A percentile compares a stretch with the other conserved stretches of the same genome.
Evolutionary conservation across 1,140 invertebrate genomes (phyloP).

Genomic region (Pissodes strobi): DNA sequence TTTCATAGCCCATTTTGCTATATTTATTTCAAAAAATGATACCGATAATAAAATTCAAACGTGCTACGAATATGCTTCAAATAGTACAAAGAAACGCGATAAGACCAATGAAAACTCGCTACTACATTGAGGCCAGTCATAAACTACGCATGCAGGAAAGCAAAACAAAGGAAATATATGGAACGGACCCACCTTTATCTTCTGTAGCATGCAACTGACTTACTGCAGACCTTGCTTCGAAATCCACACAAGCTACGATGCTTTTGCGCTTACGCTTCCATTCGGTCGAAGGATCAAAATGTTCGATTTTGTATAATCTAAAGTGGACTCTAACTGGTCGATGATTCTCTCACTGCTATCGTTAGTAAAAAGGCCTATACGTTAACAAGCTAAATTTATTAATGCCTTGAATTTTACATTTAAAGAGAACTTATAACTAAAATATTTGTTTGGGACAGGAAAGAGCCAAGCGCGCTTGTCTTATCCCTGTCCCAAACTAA

Average conservation of each 20-base stretch:
- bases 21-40: not conserved
- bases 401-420: too few relatives aligned
- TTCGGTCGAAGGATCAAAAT: conserved; percentile 4
- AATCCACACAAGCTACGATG: too few relatives aligned
- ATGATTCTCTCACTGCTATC: too few relatives aligned
- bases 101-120: conserved; percentile 1
- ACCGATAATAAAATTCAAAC: not conserved
- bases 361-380: too few relatives aligned
- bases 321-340: too few relatives aligned
- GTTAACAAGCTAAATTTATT: too few relatives aligned
- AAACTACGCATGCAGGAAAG: not conserved
- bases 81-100: not conserved
- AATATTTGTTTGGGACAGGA: too few relatives aligned
- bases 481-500: too few relatives aligned
- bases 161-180: not conserved
- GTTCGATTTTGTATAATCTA: not conserved
- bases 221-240: too few relatives aligned
- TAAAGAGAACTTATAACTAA: too few relatives aligned
- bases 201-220: not conserved
- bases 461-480: too few relatives aligned
- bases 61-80: not conserved
- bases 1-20: not conserved
- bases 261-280: not conserved
- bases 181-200: conserved; percentile 11
- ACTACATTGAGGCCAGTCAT: conserved; percentile 8